Evolutionary conservation across 2,797 vertebrate species (phyloP).

Genomic region (Centropyge bicolor): DNA sequence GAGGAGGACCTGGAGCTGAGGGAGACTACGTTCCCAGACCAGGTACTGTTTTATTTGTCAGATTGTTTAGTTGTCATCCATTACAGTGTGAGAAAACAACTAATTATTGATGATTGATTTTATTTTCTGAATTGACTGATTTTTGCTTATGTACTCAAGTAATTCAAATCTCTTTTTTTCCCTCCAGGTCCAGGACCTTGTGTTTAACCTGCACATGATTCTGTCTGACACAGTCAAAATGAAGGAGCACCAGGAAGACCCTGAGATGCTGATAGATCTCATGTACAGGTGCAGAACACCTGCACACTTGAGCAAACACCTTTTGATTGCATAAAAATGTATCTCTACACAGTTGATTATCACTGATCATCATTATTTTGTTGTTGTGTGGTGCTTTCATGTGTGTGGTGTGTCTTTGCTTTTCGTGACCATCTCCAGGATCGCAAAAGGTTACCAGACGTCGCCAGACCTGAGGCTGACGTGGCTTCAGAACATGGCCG

Average conservation of each 20-base stretch:
- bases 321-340: not conserved
- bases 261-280: constrained; percentile 98
- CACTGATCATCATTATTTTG: not conserved
- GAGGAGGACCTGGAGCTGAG: constrained; percentile 97
- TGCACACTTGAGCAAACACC: not conserved
- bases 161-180: constrained; percentile 14
- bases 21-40: constrained; percentile 97
- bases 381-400: not conserved
- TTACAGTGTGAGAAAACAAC: not conserved
- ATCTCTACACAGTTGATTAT: not conserved
- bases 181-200: constrained; percentile 95
- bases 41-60: constrained; percentile 82
- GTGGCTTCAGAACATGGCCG: constrained; percentile 99
- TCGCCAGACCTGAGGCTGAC: constrained; percentile 96
- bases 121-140: not conserved
- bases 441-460: constrained; percentile 99
- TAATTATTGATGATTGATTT: not conserved
- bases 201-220: constrained; percentile 99
- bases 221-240: constrained; percentile 99
- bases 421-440: constrained; percentile 82
- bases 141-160: not conserved
- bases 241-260: constrained; percentile 99
- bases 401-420: not conserved
- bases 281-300: constrained; percentile 93
- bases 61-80: not conserved